Evolutionary conservation across 2,797 vertebrate genomes (phyloP).

Genomic region (Crossoptilon crossoptilon): DNA sequence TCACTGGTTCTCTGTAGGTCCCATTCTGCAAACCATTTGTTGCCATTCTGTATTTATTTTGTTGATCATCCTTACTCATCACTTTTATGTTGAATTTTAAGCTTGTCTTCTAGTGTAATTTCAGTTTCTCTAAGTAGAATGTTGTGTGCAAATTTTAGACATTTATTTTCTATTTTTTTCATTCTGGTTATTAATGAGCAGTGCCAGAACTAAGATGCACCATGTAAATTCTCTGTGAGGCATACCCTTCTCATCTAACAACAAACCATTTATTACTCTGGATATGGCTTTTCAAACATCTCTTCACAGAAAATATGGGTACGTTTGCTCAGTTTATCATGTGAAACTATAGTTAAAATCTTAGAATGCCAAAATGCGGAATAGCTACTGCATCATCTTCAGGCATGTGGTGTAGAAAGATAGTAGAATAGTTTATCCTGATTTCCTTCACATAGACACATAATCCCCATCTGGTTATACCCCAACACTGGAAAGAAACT

Average conservation of each 20-base stretch:
- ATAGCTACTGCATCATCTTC: neutral
- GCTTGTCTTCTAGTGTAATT: neutral
- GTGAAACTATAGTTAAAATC: neutral
- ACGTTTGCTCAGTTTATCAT: neutral
- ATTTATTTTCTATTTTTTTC: neutral
- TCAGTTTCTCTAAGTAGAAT: neutral
- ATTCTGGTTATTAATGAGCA: constrained; percentile 8
- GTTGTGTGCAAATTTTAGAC: neutral
- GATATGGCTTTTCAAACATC: constrained; percentile 15
- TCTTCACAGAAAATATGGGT: neutral
- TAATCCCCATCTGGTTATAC: neutral
- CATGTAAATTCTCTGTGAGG: neutral
- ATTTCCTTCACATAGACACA: neutral
- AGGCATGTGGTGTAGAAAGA: neutral
- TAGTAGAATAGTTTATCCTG: neutral
- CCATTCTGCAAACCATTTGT: neutral
- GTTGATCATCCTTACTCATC: neutral
- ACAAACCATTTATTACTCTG: constrained; percentile 15
- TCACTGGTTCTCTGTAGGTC: neutral
- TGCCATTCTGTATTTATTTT: neutral
- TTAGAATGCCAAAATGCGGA: neutral
- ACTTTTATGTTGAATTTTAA: neutral
- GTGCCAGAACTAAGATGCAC: neutral
- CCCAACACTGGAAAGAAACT: neutral
- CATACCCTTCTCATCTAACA: neutral